Conservation (phyloP, 2,113 vertebrate species). For the Pipra filicauda region DNA sequence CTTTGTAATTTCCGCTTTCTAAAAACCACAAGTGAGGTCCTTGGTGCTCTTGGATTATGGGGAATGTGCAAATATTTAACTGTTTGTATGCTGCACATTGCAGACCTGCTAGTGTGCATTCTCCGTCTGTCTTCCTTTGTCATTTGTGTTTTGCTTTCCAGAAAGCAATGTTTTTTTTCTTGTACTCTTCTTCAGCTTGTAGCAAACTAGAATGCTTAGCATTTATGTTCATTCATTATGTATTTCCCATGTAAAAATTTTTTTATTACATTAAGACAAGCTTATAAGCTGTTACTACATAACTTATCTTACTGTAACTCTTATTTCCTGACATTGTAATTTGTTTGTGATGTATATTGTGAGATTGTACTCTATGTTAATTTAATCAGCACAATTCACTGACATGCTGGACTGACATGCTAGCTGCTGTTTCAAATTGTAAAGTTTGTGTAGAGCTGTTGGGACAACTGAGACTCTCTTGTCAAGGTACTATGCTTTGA, state of each 20-base stretch:
- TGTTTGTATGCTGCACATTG: constrained; percentile 83
- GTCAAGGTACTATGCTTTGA: constrained; percentile 92
- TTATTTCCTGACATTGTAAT: constrained; percentile 87
- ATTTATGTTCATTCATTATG: constrained; percentile 83
- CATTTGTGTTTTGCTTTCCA: constrained; percentile 78
- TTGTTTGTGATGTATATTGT: constrained; percentile 97
- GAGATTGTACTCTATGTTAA: constrained; percentile 98
- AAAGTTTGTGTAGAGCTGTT: constrained; percentile 84
- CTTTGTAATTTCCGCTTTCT: constrained; percentile 76
- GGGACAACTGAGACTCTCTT: constrained; percentile 82
- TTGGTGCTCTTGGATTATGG: constrained; percentile 80
- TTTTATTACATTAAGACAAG: constrained; percentile 85
- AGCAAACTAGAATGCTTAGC: constrained; percentile 81
- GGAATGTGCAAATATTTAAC: constrained; percentile 96
- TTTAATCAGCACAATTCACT: constrained; percentile 99
- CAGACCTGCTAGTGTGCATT: constrained; percentile 78
- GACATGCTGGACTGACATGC: constrained; percentile 99
- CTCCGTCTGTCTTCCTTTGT: constrained; percentile 82
- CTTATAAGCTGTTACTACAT: constrained; percentile 90
- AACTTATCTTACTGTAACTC: constrained; percentile 95
- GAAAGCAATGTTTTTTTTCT: constrained; percentile 69
- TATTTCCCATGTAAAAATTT: constrained; percentile 86
- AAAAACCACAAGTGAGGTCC: constrained; percentile 82
- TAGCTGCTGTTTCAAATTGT: constrained; percentile 92
- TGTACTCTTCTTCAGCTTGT: constrained; percentile 80